phyloP scores from a whole-genome alignment of 2,797 vertebrate genomes.

The Picus viridis region DNA sequence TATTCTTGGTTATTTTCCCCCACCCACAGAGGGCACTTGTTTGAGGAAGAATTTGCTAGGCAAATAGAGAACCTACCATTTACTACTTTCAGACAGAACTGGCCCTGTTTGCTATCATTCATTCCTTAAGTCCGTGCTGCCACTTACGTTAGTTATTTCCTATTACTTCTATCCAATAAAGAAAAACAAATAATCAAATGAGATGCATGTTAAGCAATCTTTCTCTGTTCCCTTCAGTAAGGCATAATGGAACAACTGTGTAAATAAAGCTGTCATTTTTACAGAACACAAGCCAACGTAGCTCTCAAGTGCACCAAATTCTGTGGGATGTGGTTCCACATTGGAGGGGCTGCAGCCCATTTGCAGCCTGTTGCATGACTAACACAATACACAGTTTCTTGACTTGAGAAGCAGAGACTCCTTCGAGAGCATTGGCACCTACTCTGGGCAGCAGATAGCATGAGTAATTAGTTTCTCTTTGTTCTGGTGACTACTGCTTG shows the following conservation, averaged over 20 bases:
- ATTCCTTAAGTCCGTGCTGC: not conserved
- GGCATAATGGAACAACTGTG: conserved; percentile 19
- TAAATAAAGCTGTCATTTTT: conserved; percentile 41
- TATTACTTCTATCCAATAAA: conserved; percentile 37
- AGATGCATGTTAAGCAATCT: conserved; percentile 21
- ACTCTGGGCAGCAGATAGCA: not conserved
- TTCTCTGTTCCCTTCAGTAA: conserved; percentile 7
- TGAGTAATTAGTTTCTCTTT: not conserved
- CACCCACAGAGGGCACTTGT: not conserved
- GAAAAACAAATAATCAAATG: conserved; percentile 53
- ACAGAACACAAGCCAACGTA: not conserved
- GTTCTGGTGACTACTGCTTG: not conserved
- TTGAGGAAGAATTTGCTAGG: not conserved
- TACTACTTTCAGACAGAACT: not conserved
- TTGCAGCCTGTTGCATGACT: not conserved
- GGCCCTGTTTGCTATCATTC: conserved; percentile 1
- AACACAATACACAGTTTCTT: not conserved
- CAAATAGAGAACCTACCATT: not conserved
- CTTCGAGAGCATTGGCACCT: not conserved
- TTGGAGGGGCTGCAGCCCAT: not conserved
- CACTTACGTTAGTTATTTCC: conserved; percentile 38
- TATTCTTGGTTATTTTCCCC: not conserved
- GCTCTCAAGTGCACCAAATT: not conserved
- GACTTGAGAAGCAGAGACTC: not conserved
- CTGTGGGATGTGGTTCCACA: not conserved